Conservation (phyloP, 2,113 vertebrate species). For the Lasiurus cinereus region DNA sequence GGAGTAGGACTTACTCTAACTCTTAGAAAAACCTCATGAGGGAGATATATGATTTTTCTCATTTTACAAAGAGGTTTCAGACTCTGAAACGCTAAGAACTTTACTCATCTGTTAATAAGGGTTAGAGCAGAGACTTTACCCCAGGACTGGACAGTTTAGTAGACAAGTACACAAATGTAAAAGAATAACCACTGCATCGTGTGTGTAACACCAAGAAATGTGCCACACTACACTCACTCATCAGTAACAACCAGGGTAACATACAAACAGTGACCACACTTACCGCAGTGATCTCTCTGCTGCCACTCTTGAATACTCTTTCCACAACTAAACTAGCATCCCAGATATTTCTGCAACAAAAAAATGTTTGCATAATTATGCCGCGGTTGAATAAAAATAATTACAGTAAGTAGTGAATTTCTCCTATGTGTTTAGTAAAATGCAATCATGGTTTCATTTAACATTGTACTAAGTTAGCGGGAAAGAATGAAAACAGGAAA, state of each 20-base stretch:
- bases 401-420: background rate
- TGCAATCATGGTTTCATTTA: constrained; percentile 23
- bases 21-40: background rate
- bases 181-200: background rate
- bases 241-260: background rate
- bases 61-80: background rate
- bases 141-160: background rate
- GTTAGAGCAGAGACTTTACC: background rate
- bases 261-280: constrained; percentile 77
- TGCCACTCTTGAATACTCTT: constrained; percentile 92
- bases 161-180: background rate
- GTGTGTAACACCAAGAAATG: background rate
- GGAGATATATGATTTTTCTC: background rate
- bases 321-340: constrained; percentile 97
- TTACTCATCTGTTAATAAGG: background rate
- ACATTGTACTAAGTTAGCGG: constrained; percentile 28
- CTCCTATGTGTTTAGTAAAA: constrained; percentile 31
- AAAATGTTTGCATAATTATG: constrained; percentile 58
- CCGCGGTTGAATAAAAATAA: constrained; percentile 21
- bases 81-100: constrained; percentile 21
- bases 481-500: constrained; percentile 30
- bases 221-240: background rate
- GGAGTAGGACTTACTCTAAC: background rate
- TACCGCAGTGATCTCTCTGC: constrained; percentile 92
- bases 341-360: constrained; percentile 95